Base-by-base conservation (phyloP, 2,797 vertebrate genomes). In the Dicrostonyx torquatus region DNA sequence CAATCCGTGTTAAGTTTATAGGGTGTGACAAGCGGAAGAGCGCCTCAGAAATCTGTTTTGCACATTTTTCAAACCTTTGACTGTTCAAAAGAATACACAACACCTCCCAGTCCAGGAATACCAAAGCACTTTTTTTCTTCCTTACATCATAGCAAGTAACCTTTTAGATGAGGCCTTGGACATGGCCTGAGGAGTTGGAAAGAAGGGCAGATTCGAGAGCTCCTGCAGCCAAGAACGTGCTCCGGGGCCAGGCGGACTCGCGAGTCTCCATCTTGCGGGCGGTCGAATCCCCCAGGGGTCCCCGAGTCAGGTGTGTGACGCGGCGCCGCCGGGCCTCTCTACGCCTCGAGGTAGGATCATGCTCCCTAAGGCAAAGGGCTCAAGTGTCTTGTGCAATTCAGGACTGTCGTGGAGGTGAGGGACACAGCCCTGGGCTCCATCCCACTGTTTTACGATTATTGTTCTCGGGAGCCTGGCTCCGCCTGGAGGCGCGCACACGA, bases 401-500 rank as follows among this genome's bases (percentile, higher is more conserved):
- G 83, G 34, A n/a, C 15, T 4, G 50, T 68, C 0, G 14, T 1
- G 58, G 10, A 60, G 50, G 24, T 5, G 37, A 5, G 8, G 1
- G 62, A 73, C 40, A n/a, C 72, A 43, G 43, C n/a, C 58, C 0
- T 0, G 18, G 0, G 40, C 45, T 50, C 40, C 4, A 2, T 5
- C 2, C 1, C 13, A 0, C 79, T 2, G 79, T 70, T 70, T 18
- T 48, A 26, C 2, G 1, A 4, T 20, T 11, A 10, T 14, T 58
- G 48, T 50, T 62, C 62, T 58, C 50, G 37, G 0, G 5, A 20
- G 58, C 10, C 24, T 9, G 31, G 43, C 82, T 66, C 82, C 37
- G 37, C 84, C 29, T 0, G 55, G 24, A 50, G 37, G 83, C 62
- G 78, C 93, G 83, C 83, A 20, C 79, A 0, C 14, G 7, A 1